Evolutionary conservation across 2,888 invertebrate genomes (phyloP), one percentile per base, ranked within the genome.

Genomic region (Heteromyza rotundicornis): DNA sequence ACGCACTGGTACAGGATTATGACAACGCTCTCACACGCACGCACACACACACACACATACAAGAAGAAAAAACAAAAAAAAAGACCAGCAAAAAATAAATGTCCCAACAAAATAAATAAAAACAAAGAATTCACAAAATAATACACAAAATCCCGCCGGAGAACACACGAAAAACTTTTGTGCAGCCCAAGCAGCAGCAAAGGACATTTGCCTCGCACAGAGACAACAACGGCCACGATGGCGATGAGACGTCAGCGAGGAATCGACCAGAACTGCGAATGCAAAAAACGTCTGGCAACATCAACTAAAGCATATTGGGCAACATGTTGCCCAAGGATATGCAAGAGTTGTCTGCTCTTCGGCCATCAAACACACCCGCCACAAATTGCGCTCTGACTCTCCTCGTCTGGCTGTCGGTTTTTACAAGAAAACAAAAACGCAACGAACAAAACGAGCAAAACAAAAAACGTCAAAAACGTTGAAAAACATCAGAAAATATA

Each of bases 261-360:
- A 49, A 49, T 10, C 2, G 22, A 22, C 14, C 62, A 58, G 20
- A 59, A 54, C 17, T 8, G 14, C 17, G 3, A 49, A 36, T 58
- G 58, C 51, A 55, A 36, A 55, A 55, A 27, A 51, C 50, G 60
- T 55, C 60, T 55, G 54, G 52, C 57, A 49, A 47, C 53, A 35
- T 5, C 5, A 8, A 16, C 35, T n/a, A n/a, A n/a, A 32, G 57
- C 19, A 19, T 20, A 10, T 23, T 67, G 44, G 12, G 70, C 67
- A 67, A 63, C 73, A 76, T 74, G 74, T 72, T 76, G 75, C 77
- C 24, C 68, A 74, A 75, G 77, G 77, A 73, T 60, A 64, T 47
- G 52, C 49, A 10, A 35, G 53, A 24, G 36, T 19, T 32, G 20
- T 22, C n/a, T n/a, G n/a, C n/a, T n/a, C n/a, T n/a, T n/a, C n/a